phyloP scores from a whole-genome alignment of 2,888 invertebrate species.

The Scrobipalpa costella region DNA sequence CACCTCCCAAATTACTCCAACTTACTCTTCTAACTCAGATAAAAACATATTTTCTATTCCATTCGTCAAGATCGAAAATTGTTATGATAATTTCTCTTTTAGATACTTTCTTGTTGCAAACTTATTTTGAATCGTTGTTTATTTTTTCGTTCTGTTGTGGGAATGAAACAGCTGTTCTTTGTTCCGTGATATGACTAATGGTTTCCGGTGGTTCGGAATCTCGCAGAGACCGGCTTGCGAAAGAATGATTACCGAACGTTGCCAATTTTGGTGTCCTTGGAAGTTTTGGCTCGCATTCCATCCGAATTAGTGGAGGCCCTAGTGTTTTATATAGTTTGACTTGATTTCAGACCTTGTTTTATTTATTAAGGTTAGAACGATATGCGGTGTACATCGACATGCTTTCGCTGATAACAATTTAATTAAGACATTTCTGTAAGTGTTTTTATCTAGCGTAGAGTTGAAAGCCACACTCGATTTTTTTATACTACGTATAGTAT shows the following conservation, averaged over 20 bases:
- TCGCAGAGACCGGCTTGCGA: background rate
- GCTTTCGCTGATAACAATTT: too few relatives aligned
- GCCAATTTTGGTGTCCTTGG: slow-evolving; percentile 20
- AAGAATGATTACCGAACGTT: slow-evolving; percentile 8
- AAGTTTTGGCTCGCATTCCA: slow-evolving; percentile 2
- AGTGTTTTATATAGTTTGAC: too few relatives aligned
- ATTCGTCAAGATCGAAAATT: slow-evolving; percentile 25
- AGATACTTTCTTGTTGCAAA: slow-evolving; percentile 20
- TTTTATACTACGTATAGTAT: too few relatives aligned
- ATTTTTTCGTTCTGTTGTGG: slow-evolving; percentile 3
- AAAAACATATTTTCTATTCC: slow-evolving; percentile 9
- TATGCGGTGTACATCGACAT: too few relatives aligned
- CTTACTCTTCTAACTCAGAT: background rate
- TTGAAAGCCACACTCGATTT: too few relatives aligned
- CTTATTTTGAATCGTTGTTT: slow-evolving; percentile 3
- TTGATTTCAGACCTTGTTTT: too few relatives aligned
- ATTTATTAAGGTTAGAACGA: too few relatives aligned
- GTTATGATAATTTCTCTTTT: slow-evolving; percentile 20
- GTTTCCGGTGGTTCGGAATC: slow-evolving; percentile 8
- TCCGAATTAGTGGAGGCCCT: background rate
- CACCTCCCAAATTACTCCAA: slow-evolving; percentile 25
- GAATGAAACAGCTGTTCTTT: slow-evolving; percentile 8
- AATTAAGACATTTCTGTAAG: too few relatives aligned
- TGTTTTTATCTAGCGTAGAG: too few relatives aligned
- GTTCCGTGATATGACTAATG: slow-evolving; percentile 8